phyloP scores from a whole-genome alignment of 2,888 invertebrate genomes.

The Ophion obscuratus region DNA sequence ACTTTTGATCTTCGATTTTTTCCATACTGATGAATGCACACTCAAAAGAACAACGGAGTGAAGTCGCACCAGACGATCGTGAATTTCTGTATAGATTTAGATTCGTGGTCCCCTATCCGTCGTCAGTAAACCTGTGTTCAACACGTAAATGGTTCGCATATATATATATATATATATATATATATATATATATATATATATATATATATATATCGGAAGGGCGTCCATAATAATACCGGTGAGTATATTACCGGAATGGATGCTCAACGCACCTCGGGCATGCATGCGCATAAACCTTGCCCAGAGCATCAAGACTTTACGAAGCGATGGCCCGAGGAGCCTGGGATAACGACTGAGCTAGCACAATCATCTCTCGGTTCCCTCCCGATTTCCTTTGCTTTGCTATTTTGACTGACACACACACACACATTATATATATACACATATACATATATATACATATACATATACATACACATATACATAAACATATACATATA shows the following conservation, averaged over 20 bases:
- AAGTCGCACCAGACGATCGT: no score
- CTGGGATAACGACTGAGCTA: slow-evolving; percentile 49
- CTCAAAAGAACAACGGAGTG: no score
- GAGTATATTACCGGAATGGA: slow-evolving; percentile 45
- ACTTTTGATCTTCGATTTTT: no score
- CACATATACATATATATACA: not conserved
- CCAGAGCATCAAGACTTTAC: slow-evolving; percentile 48
- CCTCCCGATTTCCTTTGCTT: slow-evolving; percentile 39
- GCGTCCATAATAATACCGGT: slow-evolving; percentile 42
- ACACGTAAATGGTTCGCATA: slow-evolving; percentile 14
- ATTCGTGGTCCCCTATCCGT: slow-evolving; percentile 8
- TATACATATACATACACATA: no score
- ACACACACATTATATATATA: not conserved
- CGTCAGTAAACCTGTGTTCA: slow-evolving; percentile 29
- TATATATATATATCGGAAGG: slow-evolving; percentile 17
- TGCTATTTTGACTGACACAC: slow-evolving; percentile 30
- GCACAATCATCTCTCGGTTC: slow-evolving; percentile 39
- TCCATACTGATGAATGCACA: no score
- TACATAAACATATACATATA: no score
- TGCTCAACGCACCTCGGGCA: slow-evolving; percentile 30
- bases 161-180: not conserved
- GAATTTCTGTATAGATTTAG: not conserved
- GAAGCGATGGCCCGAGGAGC: slow-evolving; percentile 16
- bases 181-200: no score
- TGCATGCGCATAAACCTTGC: slow-evolving; percentile 49